These are phyloP conservation scores for Amblyjoppa fuscipennis DNA, from an alignment of 2,888 invertebrate genomes.

Conservation along the genomic window DNA sequence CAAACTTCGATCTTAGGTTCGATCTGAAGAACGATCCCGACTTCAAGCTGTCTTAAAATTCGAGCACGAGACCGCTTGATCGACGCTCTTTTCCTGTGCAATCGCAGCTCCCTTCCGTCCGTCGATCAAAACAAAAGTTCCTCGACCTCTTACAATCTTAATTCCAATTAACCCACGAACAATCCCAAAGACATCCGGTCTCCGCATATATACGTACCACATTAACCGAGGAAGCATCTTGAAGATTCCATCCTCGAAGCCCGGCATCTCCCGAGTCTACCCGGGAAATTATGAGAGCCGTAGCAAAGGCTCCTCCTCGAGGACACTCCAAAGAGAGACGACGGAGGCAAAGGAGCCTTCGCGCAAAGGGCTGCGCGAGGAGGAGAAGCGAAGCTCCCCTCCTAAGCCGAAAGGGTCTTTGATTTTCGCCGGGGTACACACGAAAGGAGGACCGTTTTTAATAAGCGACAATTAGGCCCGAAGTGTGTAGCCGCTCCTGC, in stretches of 20 bases:
- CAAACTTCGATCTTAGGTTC: too few relatives aligned
- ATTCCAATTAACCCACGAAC: too few relatives aligned
- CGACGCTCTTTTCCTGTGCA: too few relatives aligned
- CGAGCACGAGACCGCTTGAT: too few relatives aligned
- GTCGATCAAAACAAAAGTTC: too few relatives aligned
- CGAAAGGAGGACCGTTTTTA: conserved; percentile 77
- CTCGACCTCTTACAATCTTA: too few relatives aligned
- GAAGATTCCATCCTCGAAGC: background rate
- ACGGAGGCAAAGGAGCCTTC: conserved; percentile 59
- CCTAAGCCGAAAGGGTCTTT: conserved; percentile 67
- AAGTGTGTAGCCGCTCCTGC: conserved; percentile 66
- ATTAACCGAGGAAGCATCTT: background rate
- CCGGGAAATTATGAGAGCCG: conserved; percentile 38
- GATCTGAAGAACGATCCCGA: background rate
- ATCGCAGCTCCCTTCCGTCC: too few relatives aligned
- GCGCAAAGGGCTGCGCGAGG: conserved; percentile 72
- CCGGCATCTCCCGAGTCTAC: conserved; percentile 3
- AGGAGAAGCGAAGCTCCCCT: conserved; percentile 54
- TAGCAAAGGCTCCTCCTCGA: conserved; percentile 24
- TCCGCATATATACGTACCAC: too few relatives aligned
- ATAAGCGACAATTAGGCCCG: conserved; percentile 83
- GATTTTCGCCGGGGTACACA: conserved; percentile 68
- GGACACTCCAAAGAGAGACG: conserved; percentile 7
- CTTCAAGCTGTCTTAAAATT: too few relatives aligned
- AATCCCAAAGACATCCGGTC: too few relatives aligned